These are phyloP conservation scores for Pluvianellus socialis DNA, from an alignment of 2,113 vertebrate genomes.

Conservation along the genomic window DNA sequence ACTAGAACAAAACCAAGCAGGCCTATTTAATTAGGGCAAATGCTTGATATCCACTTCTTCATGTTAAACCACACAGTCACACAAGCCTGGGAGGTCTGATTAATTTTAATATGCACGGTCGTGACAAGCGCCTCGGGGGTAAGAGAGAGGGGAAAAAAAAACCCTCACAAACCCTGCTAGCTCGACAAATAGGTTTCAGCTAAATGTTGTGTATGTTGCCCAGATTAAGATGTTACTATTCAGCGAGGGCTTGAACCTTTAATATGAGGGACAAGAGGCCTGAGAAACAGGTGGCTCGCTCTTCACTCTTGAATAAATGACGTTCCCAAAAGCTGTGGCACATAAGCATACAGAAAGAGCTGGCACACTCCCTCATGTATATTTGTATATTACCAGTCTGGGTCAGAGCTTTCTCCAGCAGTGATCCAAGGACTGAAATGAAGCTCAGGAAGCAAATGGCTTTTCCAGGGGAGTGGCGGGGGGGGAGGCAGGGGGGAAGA, in stretches of 20 bases:
- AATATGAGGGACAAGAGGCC: constrained; percentile 63
- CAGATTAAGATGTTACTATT: constrained; percentile 76
- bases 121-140: constrained; percentile 75
- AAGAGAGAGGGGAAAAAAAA: constrained; percentile 23
- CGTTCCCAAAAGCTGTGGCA: constrained; percentile 42
- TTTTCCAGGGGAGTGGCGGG: background rate
- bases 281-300: constrained; percentile 77
- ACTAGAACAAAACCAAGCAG: constrained; percentile 78
- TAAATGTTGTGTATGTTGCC: constrained; percentile 11
- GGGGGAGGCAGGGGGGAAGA: no score
- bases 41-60: constrained; percentile 77
- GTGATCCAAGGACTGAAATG: background rate
- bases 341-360: background rate
- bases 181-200: constrained; percentile 49
- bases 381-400: constrained; percentile 18
- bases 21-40: constrained; percentile 81
- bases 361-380: constrained; percentile 20
- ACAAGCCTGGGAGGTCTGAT: constrained; percentile 77
- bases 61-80: constrained; percentile 72
- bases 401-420: constrained; percentile 34
- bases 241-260: constrained; percentile 70
- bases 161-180: constrained; percentile 25
- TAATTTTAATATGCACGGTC: constrained; percentile 83
- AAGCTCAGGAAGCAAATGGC: background rate
- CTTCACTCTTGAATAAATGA: constrained; percentile 67